Percentiles rank a stretch among this genome's conserved stretches.
These are phyloP conservation scores for Diuraphis noxia DNA, from an alignment of 1,140 invertebrate species.

Conservation along the genomic window DNA sequence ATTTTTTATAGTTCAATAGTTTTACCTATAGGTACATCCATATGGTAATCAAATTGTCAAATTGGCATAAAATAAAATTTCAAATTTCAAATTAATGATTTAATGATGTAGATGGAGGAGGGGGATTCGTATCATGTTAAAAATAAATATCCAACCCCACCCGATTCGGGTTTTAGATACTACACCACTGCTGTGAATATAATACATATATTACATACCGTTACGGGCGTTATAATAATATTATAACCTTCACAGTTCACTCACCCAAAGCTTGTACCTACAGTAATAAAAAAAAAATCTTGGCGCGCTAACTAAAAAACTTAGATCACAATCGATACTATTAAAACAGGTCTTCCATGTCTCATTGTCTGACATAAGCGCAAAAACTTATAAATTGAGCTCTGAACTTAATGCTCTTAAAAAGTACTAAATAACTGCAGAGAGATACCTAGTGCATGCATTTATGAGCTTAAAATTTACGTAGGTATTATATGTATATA, in stretches of 20 bases:
- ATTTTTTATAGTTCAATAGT: too few species aligned
- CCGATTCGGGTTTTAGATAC: not conserved
- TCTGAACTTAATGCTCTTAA: not conserved
- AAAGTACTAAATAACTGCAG: not conserved
- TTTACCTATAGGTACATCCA: not conserved
- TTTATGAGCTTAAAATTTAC: too few species aligned
- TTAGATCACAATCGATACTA: not conserved
- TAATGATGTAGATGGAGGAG: not conserved
- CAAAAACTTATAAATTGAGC: not conserved
- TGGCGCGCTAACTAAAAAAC: not conserved
- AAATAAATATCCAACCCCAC: not conserved
- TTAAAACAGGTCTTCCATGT: not conserved
- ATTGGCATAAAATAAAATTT: not conserved
- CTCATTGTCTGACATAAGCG: not conserved
- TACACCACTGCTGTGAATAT: not conserved
- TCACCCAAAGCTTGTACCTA: not conserved
- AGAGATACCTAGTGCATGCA: too few species aligned
- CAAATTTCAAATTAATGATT: not conserved
- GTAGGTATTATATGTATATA: not conserved
- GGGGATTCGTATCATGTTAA: not conserved
- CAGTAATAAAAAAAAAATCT: not conserved
- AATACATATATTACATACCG: not conserved
- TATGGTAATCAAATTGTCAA: not conserved
- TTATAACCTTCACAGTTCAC: not conserved
- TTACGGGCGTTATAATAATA: not conserved